These are phyloP conservation scores for Pseudolaguvia tuberculata DNA, from an alignment of 2,113 vertebrate species.

Conservation along the genomic window DNA sequence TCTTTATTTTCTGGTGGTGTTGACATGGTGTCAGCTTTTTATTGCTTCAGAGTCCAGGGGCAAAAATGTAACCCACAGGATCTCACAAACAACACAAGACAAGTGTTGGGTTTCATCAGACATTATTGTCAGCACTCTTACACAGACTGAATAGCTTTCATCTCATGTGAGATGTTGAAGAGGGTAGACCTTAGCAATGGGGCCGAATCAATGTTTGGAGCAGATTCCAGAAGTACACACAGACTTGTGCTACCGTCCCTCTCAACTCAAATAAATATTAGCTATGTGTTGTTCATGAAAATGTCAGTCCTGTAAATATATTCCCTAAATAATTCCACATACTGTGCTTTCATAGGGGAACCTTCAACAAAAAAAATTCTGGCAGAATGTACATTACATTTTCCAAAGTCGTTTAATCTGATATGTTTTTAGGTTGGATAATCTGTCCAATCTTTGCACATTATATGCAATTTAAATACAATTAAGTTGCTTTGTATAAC, in stretches of 20 bases:
- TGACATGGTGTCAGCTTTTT: constrained; percentile 27
- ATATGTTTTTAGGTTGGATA: constrained; percentile 5
- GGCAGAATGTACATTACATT: background rate
- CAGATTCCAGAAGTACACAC: constrained; percentile 1
- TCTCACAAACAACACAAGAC: constrained; percentile 19
- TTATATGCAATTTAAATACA: background rate
- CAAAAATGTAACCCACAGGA: constrained; percentile 28
- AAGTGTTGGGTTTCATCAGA: constrained; percentile 38
- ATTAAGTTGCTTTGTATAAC: constrained; percentile 10
- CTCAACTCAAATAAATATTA: constrained; percentile 25
- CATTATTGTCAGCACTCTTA: constrained; percentile 37
- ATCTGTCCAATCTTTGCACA: background rate
- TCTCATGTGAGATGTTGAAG: constrained; percentile 14
- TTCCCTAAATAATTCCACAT: background rate
- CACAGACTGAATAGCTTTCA: background rate
- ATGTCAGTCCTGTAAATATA: constrained; percentile 15
- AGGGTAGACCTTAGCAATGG: background rate
- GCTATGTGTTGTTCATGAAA: constrained; percentile 5
- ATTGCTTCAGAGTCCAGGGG: constrained; percentile 23
- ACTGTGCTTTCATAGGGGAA: constrained; percentile 16
- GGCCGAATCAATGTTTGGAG: constrained; percentile 14
- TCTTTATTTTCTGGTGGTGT: constrained; percentile 6
- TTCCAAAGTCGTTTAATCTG: constrained; percentile 5
- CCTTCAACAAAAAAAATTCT: background rate
- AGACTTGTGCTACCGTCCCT: constrained; percentile 21